Base-by-base conservation (phyloP, 2,888 invertebrate species). In the Schrankia costaestrigalis region DNA sequence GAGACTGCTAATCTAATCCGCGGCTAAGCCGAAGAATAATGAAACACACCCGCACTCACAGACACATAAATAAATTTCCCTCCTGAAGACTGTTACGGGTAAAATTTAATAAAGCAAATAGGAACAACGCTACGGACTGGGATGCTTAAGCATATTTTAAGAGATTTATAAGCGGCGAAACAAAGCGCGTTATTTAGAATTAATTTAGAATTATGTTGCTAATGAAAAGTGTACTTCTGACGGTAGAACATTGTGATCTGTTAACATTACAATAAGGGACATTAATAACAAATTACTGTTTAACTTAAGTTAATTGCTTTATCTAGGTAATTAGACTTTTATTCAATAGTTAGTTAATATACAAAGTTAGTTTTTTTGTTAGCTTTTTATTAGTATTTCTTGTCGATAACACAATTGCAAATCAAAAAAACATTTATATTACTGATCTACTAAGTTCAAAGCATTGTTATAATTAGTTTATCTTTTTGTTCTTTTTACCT, bases 101-200 rank as follows among this genome's bases (percentile, higher is more conserved):
- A 62, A 79, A 79, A 79, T 80, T 78, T 76, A 78, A 78, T 78
- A 78, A 78, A 77, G 77, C 75, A 78, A 80, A 78, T 74, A 77
- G 61, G 69, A 67, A 71, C 71, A 63, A 59, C 61, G 68, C 69
- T 70, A 66, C 63, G 56, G 61, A 70, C 67, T 59, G 61, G 54
- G 69, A 70, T 68, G 67, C 63, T 59, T 61, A 65, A 67, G 63
- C 69, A 75, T 77, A 77, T 77, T 78, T 75, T 63, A 67, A 61
- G 57, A 78, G 78, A 79, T 78, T 78, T 78, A 77, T 72, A 67
- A 62, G 69, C 65, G 58, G 61, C 53, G 39, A 59, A 75, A 67
- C 71, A 71, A 62, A 63, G 68, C 43, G 51, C 65, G 63, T 72
- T 72, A 74, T 72, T 75, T 71, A 70, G 67, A 73, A 74, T 77